Evolutionary conservation across 2,797 vertebrate genomes (phyloP).

Genomic region (Pagetopsis macropterus): DNA sequence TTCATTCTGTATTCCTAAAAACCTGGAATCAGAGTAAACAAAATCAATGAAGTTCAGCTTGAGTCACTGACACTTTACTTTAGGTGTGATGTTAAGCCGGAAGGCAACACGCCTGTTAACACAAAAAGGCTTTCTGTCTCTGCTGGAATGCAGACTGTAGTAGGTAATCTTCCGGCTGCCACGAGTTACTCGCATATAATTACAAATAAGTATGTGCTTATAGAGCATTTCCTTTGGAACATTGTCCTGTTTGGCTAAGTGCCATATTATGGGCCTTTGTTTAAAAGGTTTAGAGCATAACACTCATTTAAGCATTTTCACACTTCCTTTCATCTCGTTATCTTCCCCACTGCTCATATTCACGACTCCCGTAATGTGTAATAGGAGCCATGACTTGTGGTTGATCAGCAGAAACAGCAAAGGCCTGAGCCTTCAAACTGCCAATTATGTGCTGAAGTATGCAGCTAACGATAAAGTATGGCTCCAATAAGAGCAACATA

Average conservation of each 20-base stretch:
- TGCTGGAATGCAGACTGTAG: constrained; percentile 5
- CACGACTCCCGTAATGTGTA: constrained; percentile 31
- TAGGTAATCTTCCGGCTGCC: not conserved
- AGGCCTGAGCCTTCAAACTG: constrained; percentile 23
- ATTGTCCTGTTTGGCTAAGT: constrained; percentile 3
- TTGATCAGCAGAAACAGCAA: constrained; percentile 47
- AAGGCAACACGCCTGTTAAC: not conserved
- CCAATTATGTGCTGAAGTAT: constrained; percentile 22
- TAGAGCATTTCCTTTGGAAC: constrained; percentile 4
- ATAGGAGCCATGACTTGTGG: constrained; percentile 44
- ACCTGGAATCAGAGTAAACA: not conserved
- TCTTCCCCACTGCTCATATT: constrained; percentile 50
- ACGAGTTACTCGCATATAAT: constrained; percentile 39
- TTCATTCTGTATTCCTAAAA: not conserved
- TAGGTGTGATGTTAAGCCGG: not conserved
- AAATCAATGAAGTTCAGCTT: not conserved
- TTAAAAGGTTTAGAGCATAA: constrained; percentile 23
- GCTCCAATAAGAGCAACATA: constrained; percentile 57
- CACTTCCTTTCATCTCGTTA: constrained; percentile 42
- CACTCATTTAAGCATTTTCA: constrained; percentile 34
- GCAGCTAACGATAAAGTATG: constrained; percentile 50
- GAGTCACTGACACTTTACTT: not conserved
- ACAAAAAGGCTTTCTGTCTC: constrained; percentile 8
- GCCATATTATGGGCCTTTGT: constrained; percentile 32
- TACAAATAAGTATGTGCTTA: constrained; percentile 25